A percentile compares a stretch with the other conserved stretches of the same genome.
Conservation (phyloP, 2,888 invertebrate species). For the Acrobasis consociella region DNA sequence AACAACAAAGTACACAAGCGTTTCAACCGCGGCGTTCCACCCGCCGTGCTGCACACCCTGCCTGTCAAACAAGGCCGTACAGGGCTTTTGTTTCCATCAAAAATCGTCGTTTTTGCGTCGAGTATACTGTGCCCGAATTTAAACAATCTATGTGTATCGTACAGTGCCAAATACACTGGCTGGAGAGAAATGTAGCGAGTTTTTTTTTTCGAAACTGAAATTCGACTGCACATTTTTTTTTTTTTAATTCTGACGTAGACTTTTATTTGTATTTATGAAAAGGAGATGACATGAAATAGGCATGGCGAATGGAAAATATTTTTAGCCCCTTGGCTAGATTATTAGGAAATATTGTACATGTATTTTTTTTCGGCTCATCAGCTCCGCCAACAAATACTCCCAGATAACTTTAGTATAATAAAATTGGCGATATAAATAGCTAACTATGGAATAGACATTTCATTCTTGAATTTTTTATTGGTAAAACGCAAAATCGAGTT, state of each 20-base stretch:
- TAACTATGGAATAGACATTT: too few relatives aligned
- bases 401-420: too few relatives aligned
- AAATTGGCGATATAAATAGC: too few relatives aligned
- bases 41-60: slow-evolving; percentile 11
- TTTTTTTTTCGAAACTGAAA: slow-evolving; percentile 11
- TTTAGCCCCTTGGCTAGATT: too few relatives aligned
- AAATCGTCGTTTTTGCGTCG: slow-evolving; percentile 16
- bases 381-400: too few relatives aligned
- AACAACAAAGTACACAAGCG: not conserved
- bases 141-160: slow-evolving; percentile 16
- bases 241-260: not conserved
- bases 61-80: slow-evolving; percentile 15
- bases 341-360: too few relatives aligned
- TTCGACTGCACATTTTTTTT: not conserved
- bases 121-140: slow-evolving; percentile 17
- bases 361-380: too few relatives aligned
- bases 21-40: slow-evolving; percentile 11
- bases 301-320: too few relatives aligned
- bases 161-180: slow-evolving; percentile 2
- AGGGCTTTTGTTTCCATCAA: slow-evolving; percentile 20
- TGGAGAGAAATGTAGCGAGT: slow-evolving; percentile 4
- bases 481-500: too few relatives aligned
- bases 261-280: not conserved
- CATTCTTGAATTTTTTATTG: too few relatives aligned
- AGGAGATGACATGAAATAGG: too few relatives aligned